These are phyloP conservation scores for Volucella inanis DNA, from an alignment of 2,888 invertebrate species.

Conservation along the genomic window DNA sequence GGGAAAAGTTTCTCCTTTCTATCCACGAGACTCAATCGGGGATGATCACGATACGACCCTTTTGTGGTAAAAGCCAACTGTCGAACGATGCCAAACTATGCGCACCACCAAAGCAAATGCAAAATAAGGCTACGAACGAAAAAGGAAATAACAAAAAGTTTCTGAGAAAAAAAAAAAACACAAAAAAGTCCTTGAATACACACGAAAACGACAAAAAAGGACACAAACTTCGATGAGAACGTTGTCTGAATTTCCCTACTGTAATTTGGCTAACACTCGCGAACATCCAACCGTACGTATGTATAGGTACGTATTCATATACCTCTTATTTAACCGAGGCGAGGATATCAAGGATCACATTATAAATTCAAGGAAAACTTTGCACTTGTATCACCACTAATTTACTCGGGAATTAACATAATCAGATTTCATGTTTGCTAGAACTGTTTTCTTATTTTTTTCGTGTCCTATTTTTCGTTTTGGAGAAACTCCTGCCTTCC, in stretches of 20 bases:
- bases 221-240: conserved; percentile 59
- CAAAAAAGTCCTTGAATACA: not conserved
- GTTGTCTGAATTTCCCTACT: conserved; percentile 28
- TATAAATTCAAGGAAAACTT: conserved; percentile 72
- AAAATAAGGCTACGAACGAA: conserved; percentile 25
- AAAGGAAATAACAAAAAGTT: conserved; percentile 3
- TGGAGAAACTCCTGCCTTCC: not conserved
- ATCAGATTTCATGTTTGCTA: conserved; percentile 70
- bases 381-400: conserved; percentile 65
- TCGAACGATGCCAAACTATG: conserved; percentile 41
- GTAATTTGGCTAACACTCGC: too few species aligned
- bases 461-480: not conserved
- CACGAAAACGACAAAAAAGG: conserved; percentile 32
- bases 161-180: not conserved
- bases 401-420: conserved; percentile 69
- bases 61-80: conserved; percentile 29
- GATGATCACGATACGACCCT: conserved; percentile 50
- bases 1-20: conserved; percentile 50
- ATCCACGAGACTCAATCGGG: conserved; percentile 52
- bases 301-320: conserved; percentile 32
- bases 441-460: conserved; percentile 12
- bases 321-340: conserved; percentile 38
- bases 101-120: conserved; percentile 29
- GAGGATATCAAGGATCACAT: conserved; percentile 70
- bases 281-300: not conserved